Percentiles rank a stretch among this genome's conserved stretches.
phyloP scores from a whole-genome alignment of 2,888 invertebrate species.

The Pseudococcus longispinus region DNA sequence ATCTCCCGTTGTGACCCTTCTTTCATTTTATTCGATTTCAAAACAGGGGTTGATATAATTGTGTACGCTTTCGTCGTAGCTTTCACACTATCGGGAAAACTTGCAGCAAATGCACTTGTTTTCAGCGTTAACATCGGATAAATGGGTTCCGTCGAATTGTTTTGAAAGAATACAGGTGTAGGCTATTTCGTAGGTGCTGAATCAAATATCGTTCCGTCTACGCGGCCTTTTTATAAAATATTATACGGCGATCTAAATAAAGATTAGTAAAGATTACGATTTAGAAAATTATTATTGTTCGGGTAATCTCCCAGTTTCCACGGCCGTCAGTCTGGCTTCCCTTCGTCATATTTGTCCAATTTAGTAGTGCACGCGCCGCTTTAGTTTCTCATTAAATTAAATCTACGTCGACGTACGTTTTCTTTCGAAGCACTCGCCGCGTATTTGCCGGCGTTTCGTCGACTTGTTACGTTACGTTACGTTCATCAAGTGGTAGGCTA shows the following conservation, averaged over 20 bases:
- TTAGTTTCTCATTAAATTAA: constrained; percentile 51
- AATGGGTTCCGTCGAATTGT: neutral
- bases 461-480: neutral
- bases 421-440: neutral
- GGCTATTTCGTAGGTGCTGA: neutral
- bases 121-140: neutral
- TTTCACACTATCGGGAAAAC: neutral
- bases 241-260: constrained; percentile 7
- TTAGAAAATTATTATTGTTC: constrained; percentile 5
- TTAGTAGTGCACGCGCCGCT: constrained; percentile 47
- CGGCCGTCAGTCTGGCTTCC: neutral
- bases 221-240: neutral
- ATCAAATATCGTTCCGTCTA: neutral
- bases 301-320: neutral
- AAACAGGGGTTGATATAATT: constrained; percentile 11
- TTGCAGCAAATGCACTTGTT: neutral
- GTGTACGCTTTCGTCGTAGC: neutral
- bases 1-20: constrained; percentile 49
- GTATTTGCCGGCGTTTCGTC: neutral
- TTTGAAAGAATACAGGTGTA: neutral
- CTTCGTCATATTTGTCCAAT: constrained; percentile 49
- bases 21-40: neutral
- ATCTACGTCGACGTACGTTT: constrained; percentile 20
- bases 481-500: neutral
- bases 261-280: constrained; percentile 31